These are phyloP conservation scores for Drosophila paracracens DNA, from an alignment of 2,888 invertebrate species.

Conservation along the genomic window DNA sequence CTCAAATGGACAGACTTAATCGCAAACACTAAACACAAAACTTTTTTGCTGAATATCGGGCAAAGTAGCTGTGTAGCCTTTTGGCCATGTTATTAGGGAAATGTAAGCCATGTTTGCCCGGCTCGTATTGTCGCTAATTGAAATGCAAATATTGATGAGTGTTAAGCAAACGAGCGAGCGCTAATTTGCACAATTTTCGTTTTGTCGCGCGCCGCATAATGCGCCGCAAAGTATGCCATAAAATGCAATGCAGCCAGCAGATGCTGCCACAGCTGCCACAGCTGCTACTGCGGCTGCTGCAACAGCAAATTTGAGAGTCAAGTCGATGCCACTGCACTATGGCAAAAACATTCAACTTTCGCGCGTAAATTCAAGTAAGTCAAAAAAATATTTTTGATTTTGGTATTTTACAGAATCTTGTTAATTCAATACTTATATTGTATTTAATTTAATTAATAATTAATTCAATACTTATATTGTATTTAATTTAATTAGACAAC, in stretches of 20 bases:
- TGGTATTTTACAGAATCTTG: too few species aligned
- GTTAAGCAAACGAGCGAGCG: constrained; percentile 67
- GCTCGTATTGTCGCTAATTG: constrained; percentile 72
- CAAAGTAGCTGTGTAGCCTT: constrained; percentile 11
- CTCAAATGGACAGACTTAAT: constrained; percentile 9
- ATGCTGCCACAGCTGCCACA: constrained; percentile 1
- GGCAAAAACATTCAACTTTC: not conserved
- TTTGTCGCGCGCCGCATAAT: constrained; percentile 76
- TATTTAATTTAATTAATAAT: not conserved
- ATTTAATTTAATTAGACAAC: not conserved
- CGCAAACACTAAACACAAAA: not conserved
- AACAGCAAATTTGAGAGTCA: constrained; percentile 50
- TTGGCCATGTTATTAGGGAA: constrained; percentile 35
- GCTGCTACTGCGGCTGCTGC: constrained; percentile 23
- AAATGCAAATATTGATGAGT: constrained; percentile 78
- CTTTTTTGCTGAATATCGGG: constrained; percentile 1
- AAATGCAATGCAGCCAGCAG: constrained; percentile 52
- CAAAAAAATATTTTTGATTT: not conserved
- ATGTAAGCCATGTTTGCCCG: constrained; percentile 53
- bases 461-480: too few species aligned
- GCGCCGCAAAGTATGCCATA: constrained; percentile 77
- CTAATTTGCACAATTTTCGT: constrained; percentile 78
- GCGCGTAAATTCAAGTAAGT: not conserved
- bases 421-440: too few species aligned
- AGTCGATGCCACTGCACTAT: constrained; percentile 37